phyloP scores from a whole-genome alignment of 2,888 invertebrate species.

The Nysson spinosus region DNA sequence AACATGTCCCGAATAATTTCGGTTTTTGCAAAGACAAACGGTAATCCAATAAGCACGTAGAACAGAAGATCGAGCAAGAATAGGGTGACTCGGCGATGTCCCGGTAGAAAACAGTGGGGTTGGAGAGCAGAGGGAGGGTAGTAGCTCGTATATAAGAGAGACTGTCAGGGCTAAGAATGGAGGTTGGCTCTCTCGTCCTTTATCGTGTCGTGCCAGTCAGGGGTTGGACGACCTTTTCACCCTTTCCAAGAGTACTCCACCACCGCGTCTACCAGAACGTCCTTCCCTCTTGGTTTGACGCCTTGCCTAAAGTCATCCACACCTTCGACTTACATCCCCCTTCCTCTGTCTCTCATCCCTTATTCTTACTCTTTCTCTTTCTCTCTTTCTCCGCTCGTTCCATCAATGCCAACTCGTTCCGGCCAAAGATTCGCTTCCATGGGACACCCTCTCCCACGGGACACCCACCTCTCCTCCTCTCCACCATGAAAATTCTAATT shows the following conservation, averaged over 20 bases:
- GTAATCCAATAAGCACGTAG: slow-evolving; percentile 2
- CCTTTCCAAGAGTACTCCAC: slow-evolving; percentile 21
- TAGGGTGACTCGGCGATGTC: slow-evolving; percentile 1
- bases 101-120: slow-evolving; percentile 7
- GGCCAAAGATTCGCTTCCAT: slow-evolving; percentile 40
- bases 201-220: slow-evolving; percentile 44
- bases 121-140: slow-evolving; percentile 4
- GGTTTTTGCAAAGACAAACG: background rate
- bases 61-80: background rate
- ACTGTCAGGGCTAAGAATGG: slow-evolving; percentile 43
- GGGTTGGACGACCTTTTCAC: slow-evolving; percentile 43
- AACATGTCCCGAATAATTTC: too few relatives aligned
- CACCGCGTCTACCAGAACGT: too few relatives aligned
- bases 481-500: slow-evolving; percentile 45
- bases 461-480: slow-evolving; percentile 11
- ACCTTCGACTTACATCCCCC: slow-evolving; percentile 22
- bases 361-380: too few relatives aligned
- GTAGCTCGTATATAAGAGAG: slow-evolving; percentile 39
- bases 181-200: slow-evolving; percentile 41
- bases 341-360: too few relatives aligned
- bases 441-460: background rate
- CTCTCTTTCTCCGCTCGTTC: too few relatives aligned
- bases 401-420: slow-evolving; percentile 57
- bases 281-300: slow-evolving; percentile 55
- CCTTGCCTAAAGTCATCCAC: slow-evolving; percentile 46